phyloP scores from a whole-genome alignment of 2,888 invertebrate genomes.

The Oscheius myriophilus region DNA sequence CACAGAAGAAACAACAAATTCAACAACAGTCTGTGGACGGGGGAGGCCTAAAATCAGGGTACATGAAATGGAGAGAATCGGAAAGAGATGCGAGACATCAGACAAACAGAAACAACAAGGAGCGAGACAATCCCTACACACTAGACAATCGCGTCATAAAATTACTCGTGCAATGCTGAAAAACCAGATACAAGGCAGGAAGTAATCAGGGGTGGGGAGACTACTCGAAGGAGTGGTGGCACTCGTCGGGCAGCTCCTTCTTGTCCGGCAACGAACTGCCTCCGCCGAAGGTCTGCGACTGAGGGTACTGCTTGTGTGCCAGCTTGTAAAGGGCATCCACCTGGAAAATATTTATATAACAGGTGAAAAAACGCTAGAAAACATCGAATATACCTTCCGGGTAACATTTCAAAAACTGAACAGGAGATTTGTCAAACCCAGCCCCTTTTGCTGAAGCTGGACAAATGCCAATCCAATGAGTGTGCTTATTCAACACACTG shows the following conservation, averaged over 20 bases:
- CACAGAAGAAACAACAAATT: conserved; percentile 25
- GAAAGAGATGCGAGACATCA: conserved; percentile 16
- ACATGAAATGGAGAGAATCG: conserved; percentile 7
- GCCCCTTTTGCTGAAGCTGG: too few species aligned
- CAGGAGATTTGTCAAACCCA: too few species aligned
- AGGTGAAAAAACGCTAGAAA: background rate
- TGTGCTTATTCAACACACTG: too few species aligned
- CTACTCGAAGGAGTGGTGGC: conserved; percentile 40
- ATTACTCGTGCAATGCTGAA: background rate
- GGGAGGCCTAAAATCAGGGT: conserved; percentile 4
- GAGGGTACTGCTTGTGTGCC: conserved; percentile 44
- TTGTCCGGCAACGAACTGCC: conserved; percentile 33
- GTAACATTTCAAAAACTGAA: too few species aligned
- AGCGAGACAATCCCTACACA: too few species aligned
- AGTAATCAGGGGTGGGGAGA: background rate
- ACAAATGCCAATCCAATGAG: too few species aligned
- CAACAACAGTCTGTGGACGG: conserved; percentile 5
- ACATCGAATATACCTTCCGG: too few species aligned
- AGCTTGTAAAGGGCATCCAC: conserved; percentile 32
- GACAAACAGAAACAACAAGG: background rate
- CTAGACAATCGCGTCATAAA: too few species aligned
- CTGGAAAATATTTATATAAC: conserved; percentile 22
- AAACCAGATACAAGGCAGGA: conserved; percentile 5
- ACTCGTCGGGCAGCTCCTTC: conserved; percentile 25
- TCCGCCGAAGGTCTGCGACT: conserved; percentile 49